Evolutionary conservation across 2,888 invertebrate species (phyloP), one percentile per base, ranked within the genome.

Genomic region (Microplitis deprimator): DNA sequence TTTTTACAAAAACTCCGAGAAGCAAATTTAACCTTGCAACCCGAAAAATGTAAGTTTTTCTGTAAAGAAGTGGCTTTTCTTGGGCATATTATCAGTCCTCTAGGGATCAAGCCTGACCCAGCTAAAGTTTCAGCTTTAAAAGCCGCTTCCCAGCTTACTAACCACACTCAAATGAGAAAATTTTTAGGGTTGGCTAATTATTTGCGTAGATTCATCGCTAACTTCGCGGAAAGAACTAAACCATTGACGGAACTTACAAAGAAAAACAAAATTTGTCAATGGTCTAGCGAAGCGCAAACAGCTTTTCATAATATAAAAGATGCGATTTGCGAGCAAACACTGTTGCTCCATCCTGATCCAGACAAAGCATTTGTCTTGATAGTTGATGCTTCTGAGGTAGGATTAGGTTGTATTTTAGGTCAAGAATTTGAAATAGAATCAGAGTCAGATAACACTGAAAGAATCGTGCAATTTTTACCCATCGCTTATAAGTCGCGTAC

Each of bases 1-100:
- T 39, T 69, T 1, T 41, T 59, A 1, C 16, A 69, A 17, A 40
- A 50, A 13, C 13, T 69, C 5, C 0, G 16, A 5, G 17, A 50
- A n/a, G 20, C n/a, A 17, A 50, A 50, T 41, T 17, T 41, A n/a
- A 69, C 40, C 8, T 41, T 69, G 1, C 69, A 69, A 17, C n/a
- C 17, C 2, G 50, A 69, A 8, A 69, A 69, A 50, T 69, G 69
- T 20, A n/a, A 69, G 5, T 41, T 69, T 7, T 17, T 69, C n/a
- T 17, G 50, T 7, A n/a, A 69, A 6, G 41, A 69, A 17, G 69
- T 69, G 6, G n/a, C 20, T 8, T 69, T 69, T 20, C 17, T 6
- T 50, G 20, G 1, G 20, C 20, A 20, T 1, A 20, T 20, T 1
- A 20, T 20, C 20, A 20, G 20, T 20, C 20, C 20, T 1, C 20